These are phyloP conservation scores for Zeugodacus cucurbitae DNA, from an alignment of 1,140 invertebrate species.

Conservation along the genomic window DNA sequence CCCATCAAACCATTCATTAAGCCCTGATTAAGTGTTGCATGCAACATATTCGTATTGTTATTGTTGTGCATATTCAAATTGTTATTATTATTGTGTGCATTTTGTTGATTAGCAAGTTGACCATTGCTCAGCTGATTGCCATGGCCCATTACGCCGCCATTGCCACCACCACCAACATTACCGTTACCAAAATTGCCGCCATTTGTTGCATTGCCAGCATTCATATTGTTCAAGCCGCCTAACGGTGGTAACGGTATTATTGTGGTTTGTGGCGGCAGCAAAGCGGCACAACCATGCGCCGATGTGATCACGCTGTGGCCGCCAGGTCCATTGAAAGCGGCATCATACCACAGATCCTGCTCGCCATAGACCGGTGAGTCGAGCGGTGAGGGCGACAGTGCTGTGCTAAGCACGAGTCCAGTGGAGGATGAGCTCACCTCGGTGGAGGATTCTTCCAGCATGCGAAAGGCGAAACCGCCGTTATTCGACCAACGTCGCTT, in stretches of 20 bases:
- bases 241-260: slow-evolving; percentile 68
- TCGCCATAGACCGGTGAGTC: slow-evolving; percentile 77
- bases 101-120: slow-evolving; percentile 11
- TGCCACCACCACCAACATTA: slow-evolving; percentile 40
- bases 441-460: slow-evolving; percentile 78
- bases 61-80: not conserved
- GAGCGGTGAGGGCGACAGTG: slow-evolving; percentile 73
- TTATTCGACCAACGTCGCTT: slow-evolving; percentile 77
- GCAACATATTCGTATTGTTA: slow-evolving; percentile 27
- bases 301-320: slow-evolving; percentile 61
- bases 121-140: slow-evolving; percentile 20
- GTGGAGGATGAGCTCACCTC: slow-evolving; percentile 80
- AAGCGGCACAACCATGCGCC: slow-evolving; percentile 45
- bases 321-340: slow-evolving; percentile 56
- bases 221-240: slow-evolving; percentile 48
- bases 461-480: slow-evolving; percentile 73
- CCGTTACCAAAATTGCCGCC: not conserved
- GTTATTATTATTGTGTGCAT: slow-evolving; percentile 4
- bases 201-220: slow-evolving; percentile 50
- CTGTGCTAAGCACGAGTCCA: slow-evolving; percentile 68
- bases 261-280: slow-evolving; percentile 60
- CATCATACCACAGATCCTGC: slow-evolving; percentile 82
- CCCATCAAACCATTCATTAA: slow-evolving; percentile 21
- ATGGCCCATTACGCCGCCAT: slow-evolving; percentile 27
- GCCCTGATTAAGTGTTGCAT: slow-evolving; percentile 34